A percentile compares a stretch with the other conserved stretches of the same genome.
Evolutionary conservation across 2,888 invertebrate species (phyloP).

Genomic region (Melitaea athalia): DNA sequence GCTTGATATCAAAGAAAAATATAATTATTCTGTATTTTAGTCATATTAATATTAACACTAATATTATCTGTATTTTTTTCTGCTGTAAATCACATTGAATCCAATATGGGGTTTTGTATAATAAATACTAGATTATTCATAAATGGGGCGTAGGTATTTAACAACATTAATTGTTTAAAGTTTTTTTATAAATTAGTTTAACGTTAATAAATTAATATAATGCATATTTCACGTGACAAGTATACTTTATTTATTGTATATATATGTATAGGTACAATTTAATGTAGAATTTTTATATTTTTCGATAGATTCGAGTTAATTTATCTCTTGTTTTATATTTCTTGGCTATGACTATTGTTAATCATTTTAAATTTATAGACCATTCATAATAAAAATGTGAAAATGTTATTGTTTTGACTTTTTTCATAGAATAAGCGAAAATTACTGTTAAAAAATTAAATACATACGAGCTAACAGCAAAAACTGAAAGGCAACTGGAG

Average conservation of each 20-base stretch:
- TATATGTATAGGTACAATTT: neutral
- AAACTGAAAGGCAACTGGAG: too few relatives aligned
- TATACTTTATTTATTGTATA: conserved; percentile 4
- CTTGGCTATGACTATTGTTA: conserved; percentile 15
- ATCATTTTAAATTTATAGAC: conserved; percentile 8
- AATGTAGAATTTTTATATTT: neutral
- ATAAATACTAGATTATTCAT: too few relatives aligned
- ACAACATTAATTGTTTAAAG: too few relatives aligned
- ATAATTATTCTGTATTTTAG: neutral
- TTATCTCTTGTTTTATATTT: neutral
- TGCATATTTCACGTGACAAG: neutral
- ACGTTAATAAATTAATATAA: neutral
- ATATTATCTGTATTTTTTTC: neutral
- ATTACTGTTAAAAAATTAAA: too few relatives aligned
- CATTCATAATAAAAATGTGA: conserved; percentile 12
- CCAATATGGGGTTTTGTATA: neutral
- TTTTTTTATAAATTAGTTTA: too few relatives aligned
- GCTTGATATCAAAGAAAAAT: conserved; percentile 26
- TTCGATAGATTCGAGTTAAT: neutral
- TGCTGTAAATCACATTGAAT: neutral
- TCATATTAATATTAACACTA: neutral
- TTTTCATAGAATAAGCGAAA: neutral
- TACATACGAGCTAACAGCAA: too few relatives aligned
- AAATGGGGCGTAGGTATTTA: too few relatives aligned
- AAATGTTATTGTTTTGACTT: neutral